A percentile compares a stretch with the other conserved stretches of the same genome.
Conservation (phyloP, 2,797 vertebrate genomes). For the Oryzias sinensis region DNA sequence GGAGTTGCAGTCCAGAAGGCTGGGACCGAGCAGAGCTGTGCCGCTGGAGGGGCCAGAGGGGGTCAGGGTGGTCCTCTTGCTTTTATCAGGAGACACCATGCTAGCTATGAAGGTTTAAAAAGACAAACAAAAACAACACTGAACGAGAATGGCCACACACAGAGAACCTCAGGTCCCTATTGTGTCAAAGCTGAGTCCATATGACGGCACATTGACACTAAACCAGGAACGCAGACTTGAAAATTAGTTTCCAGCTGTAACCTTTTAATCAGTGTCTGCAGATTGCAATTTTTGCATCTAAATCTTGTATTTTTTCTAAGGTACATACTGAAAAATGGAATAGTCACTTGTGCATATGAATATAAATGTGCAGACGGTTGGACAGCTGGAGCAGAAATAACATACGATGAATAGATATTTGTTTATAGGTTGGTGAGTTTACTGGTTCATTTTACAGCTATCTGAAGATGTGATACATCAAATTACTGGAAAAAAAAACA, state of each 20-base stretch:
- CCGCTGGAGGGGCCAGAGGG: constrained; percentile 83
- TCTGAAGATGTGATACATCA: neutral
- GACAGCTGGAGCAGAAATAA: too few species aligned
- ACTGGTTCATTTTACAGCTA: too few species aligned
- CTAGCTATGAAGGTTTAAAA: constrained; percentile 79
- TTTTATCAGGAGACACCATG: constrained; percentile 96
- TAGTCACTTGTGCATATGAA: too few species aligned
- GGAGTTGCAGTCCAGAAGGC: constrained; percentile 95
- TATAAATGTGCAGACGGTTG: too few species aligned
- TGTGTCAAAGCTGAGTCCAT: neutral
- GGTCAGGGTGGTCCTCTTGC: constrained; percentile 83
- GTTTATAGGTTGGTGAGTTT: too few species aligned
- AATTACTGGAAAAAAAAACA: neutral
- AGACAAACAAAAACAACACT: constrained; percentile 8
- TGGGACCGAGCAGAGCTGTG: constrained; percentile 91
- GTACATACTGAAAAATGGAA: too few species aligned
- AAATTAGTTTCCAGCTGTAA: too few species aligned
- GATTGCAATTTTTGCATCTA: too few species aligned
- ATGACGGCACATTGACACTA: neutral
- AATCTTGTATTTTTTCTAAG: too few species aligned
- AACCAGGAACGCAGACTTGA: too few species aligned
- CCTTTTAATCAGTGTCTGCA: too few species aligned
- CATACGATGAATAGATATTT: too few species aligned
- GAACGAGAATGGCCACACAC: constrained; percentile 1
- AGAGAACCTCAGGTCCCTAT: neutral